These are phyloP conservation scores for Hyles vespertilio DNA, from an alignment of 1,140 invertebrate genomes.

Conservation along the genomic window DNA sequence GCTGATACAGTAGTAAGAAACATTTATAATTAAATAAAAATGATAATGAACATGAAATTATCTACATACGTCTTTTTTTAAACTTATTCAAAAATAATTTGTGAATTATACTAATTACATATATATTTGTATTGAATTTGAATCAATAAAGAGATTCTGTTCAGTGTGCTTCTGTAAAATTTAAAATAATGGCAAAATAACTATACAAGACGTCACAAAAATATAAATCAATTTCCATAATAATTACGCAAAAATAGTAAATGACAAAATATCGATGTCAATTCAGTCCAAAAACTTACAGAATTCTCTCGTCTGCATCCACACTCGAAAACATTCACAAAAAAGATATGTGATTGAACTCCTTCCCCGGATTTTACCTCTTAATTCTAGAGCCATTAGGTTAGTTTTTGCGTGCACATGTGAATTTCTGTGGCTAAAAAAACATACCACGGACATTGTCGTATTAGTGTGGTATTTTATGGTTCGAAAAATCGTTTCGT, in stretches of 20 bases:
- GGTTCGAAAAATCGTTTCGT: conserved; percentile 24
- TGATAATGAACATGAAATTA: too few species aligned
- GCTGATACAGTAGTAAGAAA: too few species aligned
- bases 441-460: conserved; percentile 11
- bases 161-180: too few species aligned
- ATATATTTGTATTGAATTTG: too few species aligned
- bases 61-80: too few species aligned
- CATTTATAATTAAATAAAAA: too few species aligned
- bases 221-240: neutral
- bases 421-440: neutral
- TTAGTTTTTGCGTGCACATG: neutral
- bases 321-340: neutral
- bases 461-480: conserved; percentile 27
- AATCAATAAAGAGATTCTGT: too few species aligned
- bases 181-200: neutral
- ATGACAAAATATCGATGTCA: neutral
- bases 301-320: conserved; percentile 1
- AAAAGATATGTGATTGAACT: too few species aligned
- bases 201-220: conserved; percentile 1
- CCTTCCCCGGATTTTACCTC: too few species aligned
- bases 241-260: neutral
- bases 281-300: neutral
- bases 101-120: too few species aligned
- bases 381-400: too few species aligned
- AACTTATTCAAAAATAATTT: too few species aligned